Evolutionary conservation across 2,888 invertebrate species (phyloP).

Genomic region (Branchellion lobata): DNA sequence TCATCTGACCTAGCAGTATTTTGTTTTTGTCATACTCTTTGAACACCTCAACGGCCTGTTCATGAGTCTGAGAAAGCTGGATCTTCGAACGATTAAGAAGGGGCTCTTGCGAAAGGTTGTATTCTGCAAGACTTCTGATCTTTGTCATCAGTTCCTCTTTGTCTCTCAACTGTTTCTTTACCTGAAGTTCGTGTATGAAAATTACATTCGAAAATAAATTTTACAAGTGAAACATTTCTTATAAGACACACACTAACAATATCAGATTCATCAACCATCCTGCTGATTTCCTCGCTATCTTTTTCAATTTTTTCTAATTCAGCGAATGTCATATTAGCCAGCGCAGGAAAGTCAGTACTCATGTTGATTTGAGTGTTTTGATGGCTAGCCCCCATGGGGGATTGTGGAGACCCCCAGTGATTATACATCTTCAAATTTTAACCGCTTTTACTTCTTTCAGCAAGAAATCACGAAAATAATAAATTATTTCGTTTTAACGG

Average conservation of each 20-base stretch:
- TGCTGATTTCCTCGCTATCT: background rate
- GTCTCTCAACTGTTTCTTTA: constrained; percentile 74
- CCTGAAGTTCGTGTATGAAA: constrained; percentile 64
- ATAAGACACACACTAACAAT: constrained; percentile 38
- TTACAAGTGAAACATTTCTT: background rate
- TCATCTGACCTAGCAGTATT: constrained; percentile 73
- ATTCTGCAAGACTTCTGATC: constrained; percentile 86
- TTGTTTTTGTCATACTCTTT: constrained; percentile 68
- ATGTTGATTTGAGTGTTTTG: background rate
- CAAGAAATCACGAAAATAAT: too few species aligned
- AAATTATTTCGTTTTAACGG: too few species aligned
- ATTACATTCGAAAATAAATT: background rate
- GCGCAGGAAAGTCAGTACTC: background rate
- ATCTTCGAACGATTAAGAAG: constrained; percentile 75
- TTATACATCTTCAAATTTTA: background rate
- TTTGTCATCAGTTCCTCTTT: constrained; percentile 83
- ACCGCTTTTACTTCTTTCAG: too few species aligned
- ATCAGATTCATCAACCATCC: constrained; percentile 37
- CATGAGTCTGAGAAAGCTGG: constrained; percentile 69
- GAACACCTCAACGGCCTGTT: constrained; percentile 60
- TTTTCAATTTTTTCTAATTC: background rate
- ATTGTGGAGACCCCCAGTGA: background rate
- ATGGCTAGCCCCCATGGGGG: background rate
- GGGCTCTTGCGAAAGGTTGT: constrained; percentile 83
- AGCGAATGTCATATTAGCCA: background rate